Evolutionary conservation across 2,797 vertebrate species (phyloP), one percentile per base, ranked within the genome.

Genomic region (Vespertilio murinus): DNA sequence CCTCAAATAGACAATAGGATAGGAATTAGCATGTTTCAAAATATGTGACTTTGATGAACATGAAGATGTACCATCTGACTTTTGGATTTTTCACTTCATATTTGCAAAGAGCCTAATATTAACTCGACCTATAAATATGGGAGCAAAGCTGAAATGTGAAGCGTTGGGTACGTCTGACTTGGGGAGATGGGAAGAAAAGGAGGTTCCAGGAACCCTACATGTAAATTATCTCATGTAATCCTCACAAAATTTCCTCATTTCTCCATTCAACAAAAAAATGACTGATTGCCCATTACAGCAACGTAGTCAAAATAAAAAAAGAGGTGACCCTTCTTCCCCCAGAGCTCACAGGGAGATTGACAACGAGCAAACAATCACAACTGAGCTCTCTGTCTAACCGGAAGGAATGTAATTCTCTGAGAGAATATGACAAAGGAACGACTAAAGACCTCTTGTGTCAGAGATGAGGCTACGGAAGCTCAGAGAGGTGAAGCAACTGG

Each of bases 91-190:
- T 94, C 33, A 54, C 64, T 81, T 40, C 11, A 59, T 80, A 67
- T 18, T 93, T 92, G 90, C 23, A 86, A 95, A 92, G 87, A n/a
- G 45, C 45, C 70, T 90, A 47, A 40, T 81, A 61, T 85, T 80
- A 90, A 75, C 16, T 84, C 73, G 71, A 80, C 5, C 3, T 84
- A 78, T 80, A 94, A 81, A 81, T 78, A 59, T 6, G 64, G 64
- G 91, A 86, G 18, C 5, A 90, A 88, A 61, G 80, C 61, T 38
- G 1, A 69, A 84, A 84, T 14, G 42, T 75, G 49, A 73, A 42
- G 22, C 25, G 69, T 71, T 85, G 35, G 49, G 35, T 67, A 5
- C 10, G 38, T 59, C 64, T 75, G 28, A 52, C 0, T 22, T 33
- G 5, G 25, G 10, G 23, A 70, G 13, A 64, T 1, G 81, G 14